Percentiles rank a stretch among this genome's conserved stretches.
These are phyloP conservation scores for Polymixis lichenea DNA, from an alignment of 2,888 invertebrate genomes.

Conservation along the genomic window DNA sequence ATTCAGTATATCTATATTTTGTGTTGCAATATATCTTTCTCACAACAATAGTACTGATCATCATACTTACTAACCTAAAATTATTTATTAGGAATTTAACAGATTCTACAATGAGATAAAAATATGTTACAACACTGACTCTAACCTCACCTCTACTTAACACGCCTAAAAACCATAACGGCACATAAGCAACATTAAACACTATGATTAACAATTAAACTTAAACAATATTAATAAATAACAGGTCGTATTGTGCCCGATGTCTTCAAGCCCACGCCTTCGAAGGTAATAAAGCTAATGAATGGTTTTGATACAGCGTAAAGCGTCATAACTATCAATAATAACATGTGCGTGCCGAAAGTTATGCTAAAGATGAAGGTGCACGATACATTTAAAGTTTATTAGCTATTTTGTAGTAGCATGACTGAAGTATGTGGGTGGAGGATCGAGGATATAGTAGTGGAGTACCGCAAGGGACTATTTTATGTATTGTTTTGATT, in stretches of 20 bases:
- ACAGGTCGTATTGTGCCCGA: constrained; percentile 56
- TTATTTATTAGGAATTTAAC: neutral
- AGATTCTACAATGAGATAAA: constrained; percentile 18
- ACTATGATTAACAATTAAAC: constrained; percentile 62
- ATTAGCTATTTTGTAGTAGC: constrained; percentile 32
- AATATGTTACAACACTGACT: constrained; percentile 22
- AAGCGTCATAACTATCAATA: constrained; percentile 64
- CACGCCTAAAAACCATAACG: constrained; percentile 53
- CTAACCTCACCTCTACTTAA: constrained; percentile 34
- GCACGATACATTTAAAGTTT: constrained; percentile 46
- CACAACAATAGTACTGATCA: neutral
- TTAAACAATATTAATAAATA: constrained; percentile 66
- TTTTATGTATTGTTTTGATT: constrained; percentile 1
- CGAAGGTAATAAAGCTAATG: constrained; percentile 64
- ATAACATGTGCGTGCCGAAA: constrained; percentile 61
- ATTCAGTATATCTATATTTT: too few relatives aligned
- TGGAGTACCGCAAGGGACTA: constrained; percentile 7
- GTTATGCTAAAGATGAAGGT: constrained; percentile 57
- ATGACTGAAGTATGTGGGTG: constrained; percentile 1
- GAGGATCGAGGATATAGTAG: neutral
- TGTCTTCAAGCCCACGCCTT: constrained; percentile 62
- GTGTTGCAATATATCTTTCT: neutral
- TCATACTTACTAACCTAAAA: neutral
- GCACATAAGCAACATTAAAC: constrained; percentile 55
- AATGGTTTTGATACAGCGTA: constrained; percentile 61